Base-by-base conservation (phyloP, 1,140 invertebrate genomes). In the Orius insidiosus region DNA sequence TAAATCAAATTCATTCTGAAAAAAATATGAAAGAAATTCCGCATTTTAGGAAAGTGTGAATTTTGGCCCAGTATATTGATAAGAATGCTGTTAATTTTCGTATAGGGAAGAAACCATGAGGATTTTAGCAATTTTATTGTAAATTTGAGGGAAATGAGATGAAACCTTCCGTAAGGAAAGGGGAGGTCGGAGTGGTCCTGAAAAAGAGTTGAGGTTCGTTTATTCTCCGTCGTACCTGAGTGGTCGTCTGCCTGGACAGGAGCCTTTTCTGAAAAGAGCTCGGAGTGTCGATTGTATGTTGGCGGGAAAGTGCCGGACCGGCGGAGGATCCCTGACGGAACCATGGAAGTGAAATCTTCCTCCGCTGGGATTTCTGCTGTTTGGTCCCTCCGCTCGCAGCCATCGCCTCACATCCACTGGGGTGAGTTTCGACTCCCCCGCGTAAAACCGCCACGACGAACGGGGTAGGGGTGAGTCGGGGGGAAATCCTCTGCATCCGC, bases 211-310 rank as follows among this genome's bases (percentile, higher is more conserved):
- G n/a, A n/a, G n/a, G n/a, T n/a, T n/a, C n/a, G n/a, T n/a, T n/a
- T n/a, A n/a, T n/a, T n/a, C n/a, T n/a, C n/a, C n/a, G n/a, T 5
- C 11, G 9, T 43, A 50, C 49, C 50, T 57, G 56, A 48, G 69
- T 64, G 59, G 70, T 70, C 51, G 69, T 64, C 60, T 75, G 70
- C 54, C 68, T 65, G 54, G 67, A 64, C 44, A 77, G 67, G 46
- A 76, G 67, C 53, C 74, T 72, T 47, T 73, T 74, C 55, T 79
- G 77, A 67, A 84, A 83, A 34, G 80, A 82, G 58, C 78, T 72
- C 53, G 84, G 84, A 49, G 83, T 83, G 66, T 88, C 85, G 67
- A 89, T 87, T 62, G 85, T 88, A 58, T 87, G 82, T 61, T 89
- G 84, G 14, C 84, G 72, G 32, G 80, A 72, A 18, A 87, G 71